phyloP scores from a whole-genome alignment of 1,140 invertebrate genomes.

The Brachionus koreanus region DNA sequence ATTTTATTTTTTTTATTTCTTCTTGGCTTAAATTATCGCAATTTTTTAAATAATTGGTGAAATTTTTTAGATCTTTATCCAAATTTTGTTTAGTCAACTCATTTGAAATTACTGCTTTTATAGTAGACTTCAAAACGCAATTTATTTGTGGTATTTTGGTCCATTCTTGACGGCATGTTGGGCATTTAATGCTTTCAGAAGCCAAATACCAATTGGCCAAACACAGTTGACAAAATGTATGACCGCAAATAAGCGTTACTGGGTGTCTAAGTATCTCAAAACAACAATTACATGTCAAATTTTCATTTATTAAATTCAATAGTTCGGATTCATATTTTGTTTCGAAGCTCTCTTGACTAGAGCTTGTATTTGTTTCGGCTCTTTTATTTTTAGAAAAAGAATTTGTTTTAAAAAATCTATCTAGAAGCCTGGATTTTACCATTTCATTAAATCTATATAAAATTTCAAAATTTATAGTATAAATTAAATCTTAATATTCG shows the following conservation, averaged over 20 bases:
- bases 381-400: not conserved
- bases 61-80: not conserved
- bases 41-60: not conserved
- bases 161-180: conserved; percentile 30
- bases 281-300: conserved; percentile 31
- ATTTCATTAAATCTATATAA: not conserved
- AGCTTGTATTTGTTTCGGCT: not conserved
- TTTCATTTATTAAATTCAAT: not conserved
- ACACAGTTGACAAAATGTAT: conserved; percentile 42
- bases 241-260: conserved; percentile 4
- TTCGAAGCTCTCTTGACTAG: not conserved
- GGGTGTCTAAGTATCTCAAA: not conserved
- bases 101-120: not conserved
- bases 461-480: not conserved
- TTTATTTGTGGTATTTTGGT: not conserved
- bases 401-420: not conserved
- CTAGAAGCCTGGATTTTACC: not conserved
- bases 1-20: not conserved
- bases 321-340: not conserved
- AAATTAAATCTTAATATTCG: not conserved
- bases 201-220: not conserved
- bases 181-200: conserved; percentile 1
- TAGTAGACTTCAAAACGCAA: not conserved
- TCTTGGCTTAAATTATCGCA: not conserved
- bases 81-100: not conserved